Base-by-base conservation (phyloP, 2,888 invertebrate genomes). In the Teinopalpus imperialis region DNA sequence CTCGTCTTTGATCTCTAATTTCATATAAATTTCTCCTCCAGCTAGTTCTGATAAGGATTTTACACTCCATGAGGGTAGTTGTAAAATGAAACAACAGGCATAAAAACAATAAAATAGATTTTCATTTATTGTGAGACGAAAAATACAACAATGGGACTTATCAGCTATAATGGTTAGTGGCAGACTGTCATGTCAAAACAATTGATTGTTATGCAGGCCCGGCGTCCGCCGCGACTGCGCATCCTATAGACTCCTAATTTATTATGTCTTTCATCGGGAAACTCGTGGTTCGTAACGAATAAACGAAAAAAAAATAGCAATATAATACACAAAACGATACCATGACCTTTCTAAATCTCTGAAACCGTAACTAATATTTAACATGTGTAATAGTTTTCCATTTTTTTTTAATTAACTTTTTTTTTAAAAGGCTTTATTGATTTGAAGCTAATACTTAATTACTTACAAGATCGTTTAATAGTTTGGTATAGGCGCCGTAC, bases 21-120 rank as follows among this genome's bases (percentile, higher is more conserved):
- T n/a, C n/a, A n/a, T n/a, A n/a, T n/a, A n/a, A n/a, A n/a, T n/a
- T n/a, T n/a, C n/a, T n/a, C n/a, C n/a, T n/a, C n/a, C n/a, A n/a
- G n/a, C n/a, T n/a, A n/a, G n/a, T n/a, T n/a, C n/a, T n/a, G n/a
- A n/a, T n/a, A n/a, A n/a, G n/a, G n/a, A n/a, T n/a, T n/a, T n/a
- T n/a, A n/a, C n/a, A n/a, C n/a, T n/a, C n/a, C n/a, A n/a, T n/a
- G n/a, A n/a, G 12, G 29, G 29, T 29, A 29, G 14, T 14, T 83
- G 83, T 81, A 13, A 77, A 86, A 86, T 85, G 58, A 83, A 88
- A 88, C 83, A 55, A 73, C 82, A 78, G 57, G 61, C 48, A 66
- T 87, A 88, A 88, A 88, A 88, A 88, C 88, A 88, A 88, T 88
- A 87, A 88, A 88, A 88, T 88, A 88, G 88, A 87, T 87, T 88